Base-by-base conservation (phyloP, 2,113 vertebrate genomes). In the Synodontis membranacea region DNA sequence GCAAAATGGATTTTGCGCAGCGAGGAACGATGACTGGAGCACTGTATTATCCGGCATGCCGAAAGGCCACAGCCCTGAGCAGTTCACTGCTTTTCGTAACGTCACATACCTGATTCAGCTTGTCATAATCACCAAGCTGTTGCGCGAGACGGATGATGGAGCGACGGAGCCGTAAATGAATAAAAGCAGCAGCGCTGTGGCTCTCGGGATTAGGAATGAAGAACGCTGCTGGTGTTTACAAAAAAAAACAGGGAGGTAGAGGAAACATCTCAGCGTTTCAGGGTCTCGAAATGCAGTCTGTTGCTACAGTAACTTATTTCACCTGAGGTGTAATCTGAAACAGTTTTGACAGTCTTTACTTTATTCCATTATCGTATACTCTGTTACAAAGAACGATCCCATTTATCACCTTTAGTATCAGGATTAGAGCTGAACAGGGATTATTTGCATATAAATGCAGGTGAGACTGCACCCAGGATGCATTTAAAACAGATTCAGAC, bases 361-460 rank as follows among this genome's bases (percentile, higher is more conserved):
- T n/a, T n/a, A n/a, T n/a, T n/a, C n/a, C n/a, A n/a, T n/a, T n/a
- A n/a, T n/a, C n/a, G n/a, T n/a, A n/a, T n/a, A n/a, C n/a, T n/a
- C n/a, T n/a, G n/a, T n/a, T n/a, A n/a, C 52, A 12, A 39, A 42
- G 58, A 15, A 80, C 42, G 78, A 80, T 39, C 52, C 34, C 42
- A 58, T 80, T 58, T 58, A 80, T 80, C 78, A 80, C 21, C 78
- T 58, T 80, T 56, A 80, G 34, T 54, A 79, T 58, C 54, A 80
- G 52, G 52, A 42, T 80, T 58, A 25, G 12, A 39, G 78, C 21
- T 80, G 54, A 12, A 42, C 14, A 80, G 78, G 21, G 34, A 80
- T 80, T 58, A 80, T 80, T 52, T 80, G 78, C 34, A 80, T 58
- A 58, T 39, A 42, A 80, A 58, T 58, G 78, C 50, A 80, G 52